Conservation (phyloP, 2,888 invertebrate species). For the Cybosia mesomella region DNA sequence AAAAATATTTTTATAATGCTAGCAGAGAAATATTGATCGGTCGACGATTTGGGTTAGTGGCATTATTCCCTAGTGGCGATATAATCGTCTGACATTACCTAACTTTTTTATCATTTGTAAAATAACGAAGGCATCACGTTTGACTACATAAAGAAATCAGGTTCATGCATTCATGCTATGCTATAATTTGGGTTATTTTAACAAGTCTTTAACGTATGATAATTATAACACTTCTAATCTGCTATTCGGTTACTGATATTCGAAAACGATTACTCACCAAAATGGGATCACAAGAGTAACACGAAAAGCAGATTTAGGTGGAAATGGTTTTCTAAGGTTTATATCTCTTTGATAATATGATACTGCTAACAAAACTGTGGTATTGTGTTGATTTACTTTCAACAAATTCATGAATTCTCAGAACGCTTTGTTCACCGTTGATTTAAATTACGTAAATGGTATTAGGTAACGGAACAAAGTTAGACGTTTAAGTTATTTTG, state of each 20-base stretch:
- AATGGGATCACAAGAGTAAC: neutral
- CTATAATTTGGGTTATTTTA: too few relatives aligned
- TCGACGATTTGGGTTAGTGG: too few relatives aligned
- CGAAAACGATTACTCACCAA: neutral
- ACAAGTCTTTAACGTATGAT: too few relatives aligned
- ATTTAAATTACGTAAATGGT: conserved; percentile 40
- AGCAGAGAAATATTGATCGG: too few relatives aligned
- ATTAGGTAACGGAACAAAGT: conserved; percentile 39
- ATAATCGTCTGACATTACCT: too few relatives aligned
- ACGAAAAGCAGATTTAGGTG: neutral
- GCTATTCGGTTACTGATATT: neutral
- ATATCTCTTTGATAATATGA: neutral
- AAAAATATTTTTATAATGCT: too few relatives aligned
- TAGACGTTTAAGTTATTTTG: conserved; percentile 14
- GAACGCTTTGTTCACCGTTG: conserved; percentile 41
- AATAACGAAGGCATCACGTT: too few relatives aligned
- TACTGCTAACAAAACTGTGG: neutral
- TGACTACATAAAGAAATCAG: too few relatives aligned
- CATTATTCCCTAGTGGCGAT: too few relatives aligned
- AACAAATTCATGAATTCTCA: conserved; percentile 35
- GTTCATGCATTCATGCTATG: too few relatives aligned
- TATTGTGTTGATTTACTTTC: conserved; percentile 24
- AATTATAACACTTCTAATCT: too few relatives aligned
- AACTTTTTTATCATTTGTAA: too few relatives aligned
- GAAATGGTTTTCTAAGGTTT: neutral